Evolutionary conservation across 1,140 invertebrate genomes (phyloP), one percentile per base, ranked within the genome.

Genomic region (Pantala flavescens): DNA sequence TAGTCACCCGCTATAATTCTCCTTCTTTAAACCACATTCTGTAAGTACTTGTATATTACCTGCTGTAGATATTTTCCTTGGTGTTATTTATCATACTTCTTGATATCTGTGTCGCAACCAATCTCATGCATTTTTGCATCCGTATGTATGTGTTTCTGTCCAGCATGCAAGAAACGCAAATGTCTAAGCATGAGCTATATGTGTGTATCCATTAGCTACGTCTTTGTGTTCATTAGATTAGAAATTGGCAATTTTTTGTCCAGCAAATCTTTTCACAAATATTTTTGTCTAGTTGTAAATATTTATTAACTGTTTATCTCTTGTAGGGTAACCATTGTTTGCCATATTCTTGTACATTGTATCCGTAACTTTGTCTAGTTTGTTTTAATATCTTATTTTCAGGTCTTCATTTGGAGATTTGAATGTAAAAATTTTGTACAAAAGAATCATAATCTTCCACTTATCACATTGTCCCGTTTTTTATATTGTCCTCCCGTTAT

Each of bases 261-360:
- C 49, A 19, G 9, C 49, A 63, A 19, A 7, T 14, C 5, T 63
- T 63, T 63, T 63, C 5, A 63, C n/a, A 12, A 63, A 63, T 21
- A 63, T 63, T 63, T 63, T 21, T 63, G n/a, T 21, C 14, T 63
- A 63, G 49, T 63, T 63, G 49, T 63, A 63, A 63, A 63, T 63
- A 63, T 63, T 63, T 16, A 63, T 63, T 19, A 16, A 63, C n/a
- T 19, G 14, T 21, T 3, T 21, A 63, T 63, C 16, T 63, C 14
- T 63, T 16, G 49, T 63, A 63, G 49, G 49, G 49, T 63, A 63
- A 63, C n/a, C 49, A 19, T 63, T 63, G 28, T 63, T 63, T 16
- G n/a, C 16, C n/a, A 63, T 63, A 63, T 63, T 21, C 49, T 63
- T 63, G 49, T 63, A 63, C n/a, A 63, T 63, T 63, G 49, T 63